phyloP scores from a whole-genome alignment of 35 echinoderm and acorn worm species.

The Chiridota heheva region DNA sequence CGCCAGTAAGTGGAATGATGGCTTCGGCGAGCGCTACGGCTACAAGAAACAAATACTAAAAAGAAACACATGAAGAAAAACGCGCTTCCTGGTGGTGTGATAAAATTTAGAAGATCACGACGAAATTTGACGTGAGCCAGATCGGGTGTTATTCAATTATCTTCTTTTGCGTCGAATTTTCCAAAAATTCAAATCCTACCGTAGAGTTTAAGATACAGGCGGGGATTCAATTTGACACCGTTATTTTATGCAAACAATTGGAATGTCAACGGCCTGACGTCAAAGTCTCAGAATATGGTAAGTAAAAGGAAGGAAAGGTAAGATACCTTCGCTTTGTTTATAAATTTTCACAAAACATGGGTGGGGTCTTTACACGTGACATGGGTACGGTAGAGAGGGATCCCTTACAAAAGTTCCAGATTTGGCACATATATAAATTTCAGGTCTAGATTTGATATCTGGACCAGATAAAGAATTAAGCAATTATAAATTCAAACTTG shows the following conservation, averaged over 20 bases:
- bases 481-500: too few species aligned
- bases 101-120: constrained; percentile 22
- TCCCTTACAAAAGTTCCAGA: too few species aligned
- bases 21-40: constrained; percentile 30
- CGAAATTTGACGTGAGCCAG: constrained; percentile 29
- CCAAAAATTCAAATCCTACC: not conserved
- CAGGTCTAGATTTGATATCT: too few species aligned
- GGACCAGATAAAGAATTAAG: too few species aligned
- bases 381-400: too few species aligned
- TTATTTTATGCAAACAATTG: not conserved
- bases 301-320: too few species aligned
- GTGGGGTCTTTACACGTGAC: too few species aligned
- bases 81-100: not conserved
- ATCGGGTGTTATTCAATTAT: constrained; percentile 6
- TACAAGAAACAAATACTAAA: constrained; percentile 46
- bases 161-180: constrained; percentile 36
- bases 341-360: too few species aligned
- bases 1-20: constrained; percentile 30
- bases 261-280: constrained; percentile 10
- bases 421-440: too few species aligned
- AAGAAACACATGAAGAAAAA: constrained; percentile 8
- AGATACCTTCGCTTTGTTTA: too few species aligned
- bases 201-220: constrained; percentile 19
- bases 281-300: not conserved
- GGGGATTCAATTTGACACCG: constrained; percentile 28